These are phyloP conservation scores for Stomatorhinus walkeri DNA, from an alignment of 2,797 vertebrate genomes.

Conservation along the genomic window DNA sequence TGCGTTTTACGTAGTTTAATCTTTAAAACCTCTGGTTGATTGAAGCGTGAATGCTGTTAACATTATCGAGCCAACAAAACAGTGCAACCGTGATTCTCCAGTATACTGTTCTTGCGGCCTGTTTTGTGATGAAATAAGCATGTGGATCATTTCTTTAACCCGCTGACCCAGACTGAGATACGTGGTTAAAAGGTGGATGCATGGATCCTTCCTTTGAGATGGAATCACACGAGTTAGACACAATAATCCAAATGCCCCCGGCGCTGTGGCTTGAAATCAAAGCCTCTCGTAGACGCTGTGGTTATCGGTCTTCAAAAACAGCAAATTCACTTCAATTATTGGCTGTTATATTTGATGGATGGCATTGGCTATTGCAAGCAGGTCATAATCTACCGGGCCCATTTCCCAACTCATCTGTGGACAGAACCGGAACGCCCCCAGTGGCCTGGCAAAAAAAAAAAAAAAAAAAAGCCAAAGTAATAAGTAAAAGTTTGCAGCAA, in stretches of 20 bases:
- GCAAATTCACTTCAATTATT: constrained; percentile 17
- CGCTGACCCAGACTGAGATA: neutral
- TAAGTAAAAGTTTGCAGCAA: neutral
- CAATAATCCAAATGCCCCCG: neutral
- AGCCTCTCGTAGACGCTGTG: neutral
- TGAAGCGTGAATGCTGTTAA: neutral
- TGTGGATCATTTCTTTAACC: neutral
- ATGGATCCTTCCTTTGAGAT: neutral
- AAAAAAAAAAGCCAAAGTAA: neutral
- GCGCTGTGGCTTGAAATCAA: neutral
- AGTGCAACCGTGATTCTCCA: neutral
- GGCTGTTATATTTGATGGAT: constrained; percentile 14
- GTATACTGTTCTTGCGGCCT: neutral
- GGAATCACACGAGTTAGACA: neutral
- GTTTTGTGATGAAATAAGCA: neutral
- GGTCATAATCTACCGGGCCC: constrained; percentile 17
- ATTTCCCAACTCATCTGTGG: constrained; percentile 25
- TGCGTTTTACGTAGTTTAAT: neutral
- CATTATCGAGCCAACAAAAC: neutral
- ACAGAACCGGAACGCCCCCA: constrained; percentile 36
- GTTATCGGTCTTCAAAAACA: constrained; percentile 8
- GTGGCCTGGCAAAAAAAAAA: constrained; percentile 2
- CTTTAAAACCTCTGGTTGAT: neutral
- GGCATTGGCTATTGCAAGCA: constrained; percentile 21
- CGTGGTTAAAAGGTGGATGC: neutral